These are phyloP conservation scores for Yasuhikotakia modesta DNA, from an alignment of 2,797 vertebrate genomes.

Conservation along the genomic window DNA sequence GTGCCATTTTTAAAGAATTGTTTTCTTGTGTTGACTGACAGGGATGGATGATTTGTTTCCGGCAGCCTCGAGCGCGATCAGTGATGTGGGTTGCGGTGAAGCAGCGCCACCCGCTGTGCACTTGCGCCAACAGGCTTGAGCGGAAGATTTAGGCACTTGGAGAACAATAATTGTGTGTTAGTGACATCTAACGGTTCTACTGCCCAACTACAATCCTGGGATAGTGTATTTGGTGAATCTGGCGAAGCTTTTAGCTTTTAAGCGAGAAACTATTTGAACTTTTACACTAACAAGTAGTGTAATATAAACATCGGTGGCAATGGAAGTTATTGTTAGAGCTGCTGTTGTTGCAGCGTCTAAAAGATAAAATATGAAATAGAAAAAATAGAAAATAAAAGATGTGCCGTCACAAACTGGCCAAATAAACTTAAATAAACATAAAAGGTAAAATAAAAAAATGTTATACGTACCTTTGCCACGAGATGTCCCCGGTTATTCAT, in stretches of 20 bases:
- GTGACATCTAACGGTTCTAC: slow-evolving; percentile 65
- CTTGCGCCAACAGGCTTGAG: too few species aligned
- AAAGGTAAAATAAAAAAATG: too few species aligned
- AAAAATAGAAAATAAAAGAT: too few species aligned
- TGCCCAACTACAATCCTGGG: neutral
- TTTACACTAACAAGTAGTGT: too few species aligned
- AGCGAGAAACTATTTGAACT: neutral
- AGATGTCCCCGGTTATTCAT: slow-evolving; percentile 28
- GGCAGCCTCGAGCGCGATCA: neutral
- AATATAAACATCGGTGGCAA: neutral
- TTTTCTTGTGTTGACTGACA: slow-evolving; percentile 24
- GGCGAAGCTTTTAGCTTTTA: neutral
- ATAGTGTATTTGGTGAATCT: neutral
- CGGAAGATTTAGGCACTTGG: neutral
- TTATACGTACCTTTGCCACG: slow-evolving; percentile 16
- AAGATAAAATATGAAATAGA: too few species aligned
- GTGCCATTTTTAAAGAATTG: slow-evolving; percentile 3
- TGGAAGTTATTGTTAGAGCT: neutral
- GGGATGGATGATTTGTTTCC: neutral
- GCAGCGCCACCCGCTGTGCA: slow-evolving; percentile 47
- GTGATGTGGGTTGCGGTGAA: neutral
- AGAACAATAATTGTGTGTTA: slow-evolving; percentile 24
- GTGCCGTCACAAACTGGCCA: too few species aligned
- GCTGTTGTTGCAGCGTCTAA: too few species aligned
- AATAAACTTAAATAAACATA: too few species aligned